Evolutionary conservation across 2,888 invertebrate species (phyloP).

Genomic region (Drosophila trichaetosa): DNA sequence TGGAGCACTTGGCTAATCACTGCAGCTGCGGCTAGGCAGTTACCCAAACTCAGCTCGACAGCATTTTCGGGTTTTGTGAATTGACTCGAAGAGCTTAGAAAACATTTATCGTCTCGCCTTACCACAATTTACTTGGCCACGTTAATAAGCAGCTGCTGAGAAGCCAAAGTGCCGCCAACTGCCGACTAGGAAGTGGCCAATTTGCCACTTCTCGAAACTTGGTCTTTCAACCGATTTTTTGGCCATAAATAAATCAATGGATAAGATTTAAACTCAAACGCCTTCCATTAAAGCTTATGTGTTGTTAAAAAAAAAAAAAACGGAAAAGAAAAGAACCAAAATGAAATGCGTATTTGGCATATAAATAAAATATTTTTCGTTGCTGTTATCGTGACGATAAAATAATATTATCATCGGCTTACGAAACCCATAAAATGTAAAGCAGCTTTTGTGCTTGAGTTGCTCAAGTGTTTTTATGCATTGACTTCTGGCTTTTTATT

Average conservation of each 20-base stretch:
- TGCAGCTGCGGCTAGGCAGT: slow-evolving; percentile 36
- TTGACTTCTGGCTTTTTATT: slow-evolving; percentile 15
- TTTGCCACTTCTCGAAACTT: slow-evolving; percentile 42
- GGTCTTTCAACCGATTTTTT: slow-evolving; percentile 25
- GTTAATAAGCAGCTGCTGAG: slow-evolving; percentile 65
- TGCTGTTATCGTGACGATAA: slow-evolving; percentile 43
- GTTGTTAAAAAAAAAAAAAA: slow-evolving; percentile 40
- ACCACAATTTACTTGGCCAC: slow-evolving; percentile 67
- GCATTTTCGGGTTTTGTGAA: slow-evolving; percentile 27
- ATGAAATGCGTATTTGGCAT: slow-evolving; percentile 22
- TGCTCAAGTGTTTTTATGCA: slow-evolving; percentile 31
- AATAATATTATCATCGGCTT: slow-evolving; percentile 53
- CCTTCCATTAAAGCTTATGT: slow-evolving; percentile 59
- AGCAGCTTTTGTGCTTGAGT: slow-evolving; percentile 34
- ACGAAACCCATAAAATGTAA: slow-evolving; percentile 56
- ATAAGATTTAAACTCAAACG: slow-evolving; percentile 26
- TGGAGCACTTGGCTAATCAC: slow-evolving; percentile 63
- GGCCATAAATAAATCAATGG: slow-evolving; percentile 46
- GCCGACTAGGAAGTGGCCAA: slow-evolving; percentile 50
- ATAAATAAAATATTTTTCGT: slow-evolving; percentile 48
- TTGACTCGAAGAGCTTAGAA: slow-evolving; percentile 29
- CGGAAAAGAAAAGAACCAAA: slow-evolving; percentile 16
- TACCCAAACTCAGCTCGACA: slow-evolving; percentile 35
- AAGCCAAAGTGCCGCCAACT: slow-evolving; percentile 34
- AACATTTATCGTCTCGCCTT: slow-evolving; percentile 53